These are phyloP conservation scores for Tenthredo mesomela DNA, from an alignment of 2,888 invertebrate genomes.

Conservation along the genomic window DNA sequence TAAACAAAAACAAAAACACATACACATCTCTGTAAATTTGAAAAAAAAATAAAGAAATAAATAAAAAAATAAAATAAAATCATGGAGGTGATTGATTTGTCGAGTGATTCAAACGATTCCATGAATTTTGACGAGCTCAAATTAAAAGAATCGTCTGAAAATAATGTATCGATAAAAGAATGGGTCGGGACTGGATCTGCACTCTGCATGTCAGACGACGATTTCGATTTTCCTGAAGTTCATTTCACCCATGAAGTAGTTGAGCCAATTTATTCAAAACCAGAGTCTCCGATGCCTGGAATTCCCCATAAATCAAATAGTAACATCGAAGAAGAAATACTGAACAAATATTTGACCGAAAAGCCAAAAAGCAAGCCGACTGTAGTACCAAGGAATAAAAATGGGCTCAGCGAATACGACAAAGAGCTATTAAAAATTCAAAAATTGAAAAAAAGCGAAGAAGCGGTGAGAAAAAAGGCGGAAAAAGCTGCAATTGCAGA, in stretches of 20 bases:
- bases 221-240: conserved; percentile 61
- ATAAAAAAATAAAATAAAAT: not conserved
- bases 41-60: not conserved
- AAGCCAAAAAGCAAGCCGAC: conserved; percentile 1
- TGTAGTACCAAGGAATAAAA: conserved; percentile 32
- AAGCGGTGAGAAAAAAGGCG: conserved; percentile 62
- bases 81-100: conserved; percentile 38
- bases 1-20: not conserved
- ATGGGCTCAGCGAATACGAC: conserved; percentile 31
- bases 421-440: conserved; percentile 47
- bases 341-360: conserved; percentile 34
- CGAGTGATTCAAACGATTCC: conserved; percentile 63
- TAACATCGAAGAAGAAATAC: conserved; percentile 38
- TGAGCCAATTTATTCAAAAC: not conserved
- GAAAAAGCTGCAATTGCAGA: conserved; percentile 62
- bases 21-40: not conserved
- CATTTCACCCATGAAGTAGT: conserved; percentile 52
- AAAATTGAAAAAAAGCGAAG: conserved; percentile 56
- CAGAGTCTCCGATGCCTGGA: not conserved
- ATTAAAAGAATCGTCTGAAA: not conserved
- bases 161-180: not conserved
- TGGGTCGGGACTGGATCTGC: not conserved
- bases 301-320: not conserved
- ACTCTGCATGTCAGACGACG: conserved; percentile 16
- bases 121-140: not conserved